Base-by-base conservation (phyloP, 2,113 vertebrate species). In the Gallinago jamesoni region DNA sequence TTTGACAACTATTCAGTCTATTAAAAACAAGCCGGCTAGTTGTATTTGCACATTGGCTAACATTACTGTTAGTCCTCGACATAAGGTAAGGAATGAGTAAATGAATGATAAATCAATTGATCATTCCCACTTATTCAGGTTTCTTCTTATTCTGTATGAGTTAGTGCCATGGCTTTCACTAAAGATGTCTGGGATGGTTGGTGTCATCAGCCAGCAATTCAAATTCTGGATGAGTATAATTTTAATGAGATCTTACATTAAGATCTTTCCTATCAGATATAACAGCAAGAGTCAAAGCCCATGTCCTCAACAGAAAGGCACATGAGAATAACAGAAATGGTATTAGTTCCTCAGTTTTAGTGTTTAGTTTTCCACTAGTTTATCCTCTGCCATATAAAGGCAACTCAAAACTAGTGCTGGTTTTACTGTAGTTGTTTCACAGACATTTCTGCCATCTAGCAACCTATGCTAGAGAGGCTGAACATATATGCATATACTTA, bases 301-400 rank as follows among this genome's bases (percentile, higher is more conserved):
- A 4, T 31, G 5, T 22, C 17, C 35, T 79, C 50, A 66, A 57
- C 87, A 69, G 24, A 52, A 24, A 60, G 20, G 16, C 4, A 3
- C 13, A 6, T 17, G 8, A 37, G 25, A 90, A 52, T 27, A 68
- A 22, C 23, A 73, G 22, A 80, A 88, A 56, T 14, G 5, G 4
- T n/a, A 37, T 12, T 33, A 31, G 17, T 59, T 78, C 64, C 28
- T 78, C 60, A 3, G 4, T 66, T 94, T 59, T 63, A 45, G 23
- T 23, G 24, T 78, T 87, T 91, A 56, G 16, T 37, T 12, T 56
- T 78, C 12, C 27, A 12, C 6, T 83, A 45, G 10, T 52, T 85
- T 83, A 21, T 33, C n/a, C 14, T 63, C n/a, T 0, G 0, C 16
- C 7, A 10, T 33, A 18, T 30, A 60, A 79, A 52, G 23, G 12